phyloP scores from a whole-genome alignment of 2,888 invertebrate genomes.

The Sinodicranocentrus sp. region DNA sequence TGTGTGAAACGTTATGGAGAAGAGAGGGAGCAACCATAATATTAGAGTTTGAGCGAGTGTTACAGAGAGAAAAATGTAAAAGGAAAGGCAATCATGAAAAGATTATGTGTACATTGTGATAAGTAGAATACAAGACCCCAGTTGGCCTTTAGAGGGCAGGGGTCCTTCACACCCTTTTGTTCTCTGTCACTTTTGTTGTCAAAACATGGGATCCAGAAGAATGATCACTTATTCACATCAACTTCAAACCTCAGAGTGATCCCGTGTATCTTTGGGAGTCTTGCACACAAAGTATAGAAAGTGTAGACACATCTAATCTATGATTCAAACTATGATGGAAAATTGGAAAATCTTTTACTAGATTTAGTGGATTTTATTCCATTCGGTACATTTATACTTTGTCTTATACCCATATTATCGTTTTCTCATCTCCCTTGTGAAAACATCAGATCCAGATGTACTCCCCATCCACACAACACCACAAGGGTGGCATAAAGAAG shows the following conservation, averaged over 20 bases:
- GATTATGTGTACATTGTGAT: background rate
- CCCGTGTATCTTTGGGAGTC: too few species aligned
- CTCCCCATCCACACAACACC: too few species aligned
- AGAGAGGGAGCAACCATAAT: background rate
- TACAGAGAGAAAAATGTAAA: background rate
- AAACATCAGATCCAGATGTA: too few species aligned
- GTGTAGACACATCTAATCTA: too few species aligned
- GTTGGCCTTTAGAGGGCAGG: slow-evolving; percentile 53
- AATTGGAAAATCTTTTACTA: too few species aligned
- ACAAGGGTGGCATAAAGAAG: too few species aligned
- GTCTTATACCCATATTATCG: too few species aligned
- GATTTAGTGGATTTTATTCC: too few species aligned
- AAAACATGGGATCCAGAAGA: slow-evolving; percentile 57
- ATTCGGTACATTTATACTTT: too few species aligned
- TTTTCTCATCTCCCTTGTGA: too few species aligned
- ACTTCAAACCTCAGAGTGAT: slow-evolving; percentile 2
- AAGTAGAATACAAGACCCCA: slow-evolving; percentile 16
- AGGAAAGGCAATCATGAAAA: slow-evolving; percentile 15
- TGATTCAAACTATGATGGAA: too few species aligned
- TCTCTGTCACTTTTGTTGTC: slow-evolving; percentile 66
- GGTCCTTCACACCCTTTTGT: slow-evolving; percentile 63
- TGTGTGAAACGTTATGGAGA: background rate
- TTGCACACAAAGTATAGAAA: too few species aligned
- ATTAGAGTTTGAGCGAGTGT: slow-evolving; percentile 2
- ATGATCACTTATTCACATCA: slow-evolving; percentile 24